These are phyloP conservation scores for Dascyllus trimaculatus DNA, from an alignment of 2,113 vertebrate species.

Conservation along the genomic window DNA sequence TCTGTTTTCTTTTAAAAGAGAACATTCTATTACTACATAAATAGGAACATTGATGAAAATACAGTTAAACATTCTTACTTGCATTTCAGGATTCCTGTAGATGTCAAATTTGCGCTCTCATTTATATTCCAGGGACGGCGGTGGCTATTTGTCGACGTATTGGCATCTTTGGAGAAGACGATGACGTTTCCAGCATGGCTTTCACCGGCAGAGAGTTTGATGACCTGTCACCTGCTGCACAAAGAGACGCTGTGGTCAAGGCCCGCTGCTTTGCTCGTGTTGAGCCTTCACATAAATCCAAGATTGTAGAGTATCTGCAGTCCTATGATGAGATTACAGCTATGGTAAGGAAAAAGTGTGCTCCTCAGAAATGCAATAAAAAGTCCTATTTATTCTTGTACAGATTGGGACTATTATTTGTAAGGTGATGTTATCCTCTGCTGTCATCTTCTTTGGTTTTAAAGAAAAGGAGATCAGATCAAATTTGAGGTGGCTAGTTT, in stretches of 20 bases:
- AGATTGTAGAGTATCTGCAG: constrained; percentile 98
- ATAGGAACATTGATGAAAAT: too few relatives aligned
- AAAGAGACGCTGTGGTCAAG: constrained; percentile 93
- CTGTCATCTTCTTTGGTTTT: too few relatives aligned
- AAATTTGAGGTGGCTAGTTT: not conserved
- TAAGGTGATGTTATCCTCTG: not conserved
- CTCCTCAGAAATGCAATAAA: not conserved
- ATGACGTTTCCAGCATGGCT: constrained; percentile 92
- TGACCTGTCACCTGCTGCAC: constrained; percentile 88
- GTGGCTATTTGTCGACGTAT: constrained; percentile 98
- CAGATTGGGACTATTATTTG: not conserved
- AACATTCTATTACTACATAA: too few relatives aligned
- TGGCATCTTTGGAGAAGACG: constrained; percentile 93
- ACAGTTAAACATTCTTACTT: not conserved
- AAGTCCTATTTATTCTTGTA: not conserved
- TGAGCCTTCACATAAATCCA: constrained; percentile 98
- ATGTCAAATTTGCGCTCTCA: not conserved
- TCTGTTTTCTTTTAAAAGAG: too few relatives aligned
- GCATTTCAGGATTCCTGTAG: not conserved
- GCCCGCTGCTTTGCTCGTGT: constrained; percentile 97
- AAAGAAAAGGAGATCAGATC: too few relatives aligned
- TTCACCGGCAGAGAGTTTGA: constrained; percentile 97
- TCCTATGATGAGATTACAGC: constrained; percentile 98
- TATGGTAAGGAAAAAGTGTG: constrained; percentile 87
- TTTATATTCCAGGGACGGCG: constrained; percentile 83